phyloP scores from a whole-genome alignment of 2,888 invertebrate genomes.

The Rhyacophila evoluta region DNA sequence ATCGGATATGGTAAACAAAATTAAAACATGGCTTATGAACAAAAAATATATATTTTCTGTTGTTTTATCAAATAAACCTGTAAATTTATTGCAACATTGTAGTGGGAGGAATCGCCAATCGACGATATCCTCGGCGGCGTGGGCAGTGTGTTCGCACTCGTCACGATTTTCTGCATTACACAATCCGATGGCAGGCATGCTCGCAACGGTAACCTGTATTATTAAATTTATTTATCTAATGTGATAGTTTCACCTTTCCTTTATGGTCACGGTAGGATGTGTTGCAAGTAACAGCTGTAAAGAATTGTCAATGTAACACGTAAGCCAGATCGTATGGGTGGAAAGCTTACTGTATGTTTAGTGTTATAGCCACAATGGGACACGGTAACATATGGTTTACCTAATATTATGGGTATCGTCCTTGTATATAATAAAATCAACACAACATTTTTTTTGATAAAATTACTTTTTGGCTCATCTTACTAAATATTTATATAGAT shows the following conservation, averaged over 20 bases:
- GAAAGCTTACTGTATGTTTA: neutral
- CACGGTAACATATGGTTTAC: too few species aligned
- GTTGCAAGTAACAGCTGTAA: constrained; percentile 24
- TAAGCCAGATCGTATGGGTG: constrained; percentile 3
- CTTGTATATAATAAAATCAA: too few species aligned
- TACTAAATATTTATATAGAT: too few species aligned
- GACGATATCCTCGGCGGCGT: constrained; percentile 34
- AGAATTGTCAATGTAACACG: constrained; percentile 22
- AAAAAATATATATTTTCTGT: too few species aligned
- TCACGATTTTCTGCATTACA: constrained; percentile 42
- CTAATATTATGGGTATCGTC: too few species aligned
- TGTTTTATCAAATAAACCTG: neutral
- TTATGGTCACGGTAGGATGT: constrained; percentile 20
- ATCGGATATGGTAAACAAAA: too few species aligned
- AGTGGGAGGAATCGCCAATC: constrained; percentile 8
- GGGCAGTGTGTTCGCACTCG: constrained; percentile 44
- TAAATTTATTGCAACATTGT: neutral
- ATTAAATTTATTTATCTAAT: neutral
- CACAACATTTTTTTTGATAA: too few species aligned
- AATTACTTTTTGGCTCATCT: too few species aligned
- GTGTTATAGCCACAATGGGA: neutral
- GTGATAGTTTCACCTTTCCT: constrained; percentile 26
- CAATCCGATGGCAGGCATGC: constrained; percentile 31
- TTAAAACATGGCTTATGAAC: too few species aligned
- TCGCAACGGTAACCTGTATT: constrained; percentile 4